These are phyloP conservation scores for Orientallactaga sibirica DNA, from an alignment of 2,797 vertebrate species.

Conservation along the genomic window DNA sequence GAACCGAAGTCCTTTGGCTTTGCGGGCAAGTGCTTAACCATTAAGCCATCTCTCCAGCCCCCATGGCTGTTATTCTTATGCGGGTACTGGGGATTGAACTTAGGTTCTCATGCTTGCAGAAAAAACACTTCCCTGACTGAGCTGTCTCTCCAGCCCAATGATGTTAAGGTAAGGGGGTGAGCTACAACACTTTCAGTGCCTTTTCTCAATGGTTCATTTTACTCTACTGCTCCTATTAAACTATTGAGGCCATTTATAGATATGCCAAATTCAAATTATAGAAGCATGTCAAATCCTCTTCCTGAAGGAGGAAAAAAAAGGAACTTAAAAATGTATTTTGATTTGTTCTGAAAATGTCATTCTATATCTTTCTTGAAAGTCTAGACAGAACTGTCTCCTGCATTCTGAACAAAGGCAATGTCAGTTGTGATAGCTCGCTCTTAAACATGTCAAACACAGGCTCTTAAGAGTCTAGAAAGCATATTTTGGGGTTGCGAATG, in stretches of 20 bases:
- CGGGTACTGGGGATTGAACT: too few relatives aligned
- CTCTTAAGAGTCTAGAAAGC: conserved; percentile 71
- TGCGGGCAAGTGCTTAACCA: too few relatives aligned
- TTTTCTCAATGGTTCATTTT: conserved; percentile 74
- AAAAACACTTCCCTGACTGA: too few relatives aligned
- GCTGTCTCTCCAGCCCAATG: too few relatives aligned
- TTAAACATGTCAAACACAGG: conserved; percentile 74
- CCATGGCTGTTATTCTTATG: too few relatives aligned
- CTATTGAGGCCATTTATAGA: conserved; percentile 72
- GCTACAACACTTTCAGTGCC: conserved; percentile 33
- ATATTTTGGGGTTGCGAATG: conserved; percentile 67
- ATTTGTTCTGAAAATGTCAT: conserved; percentile 84
- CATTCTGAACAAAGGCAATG: conserved; percentile 75
- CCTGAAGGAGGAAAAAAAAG: conserved; percentile 46
- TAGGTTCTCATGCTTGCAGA: too few relatives aligned
- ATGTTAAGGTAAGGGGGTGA: conserved; percentile 28
- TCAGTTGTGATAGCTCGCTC: conserved; percentile 73
- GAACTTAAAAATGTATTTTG: conserved; percentile 79
- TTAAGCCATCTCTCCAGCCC: too few relatives aligned
- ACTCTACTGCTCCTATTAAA: conserved; percentile 64
- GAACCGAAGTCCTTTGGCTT: too few relatives aligned
- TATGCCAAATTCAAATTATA: conserved; percentile 56
- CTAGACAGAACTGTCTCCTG: conserved; percentile 81
- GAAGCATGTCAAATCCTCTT: conserved; percentile 75
- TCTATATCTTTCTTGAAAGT: conserved; percentile 77